phyloP scores from a whole-genome alignment of 2,888 invertebrate species.

The Phasia obesa region DNA sequence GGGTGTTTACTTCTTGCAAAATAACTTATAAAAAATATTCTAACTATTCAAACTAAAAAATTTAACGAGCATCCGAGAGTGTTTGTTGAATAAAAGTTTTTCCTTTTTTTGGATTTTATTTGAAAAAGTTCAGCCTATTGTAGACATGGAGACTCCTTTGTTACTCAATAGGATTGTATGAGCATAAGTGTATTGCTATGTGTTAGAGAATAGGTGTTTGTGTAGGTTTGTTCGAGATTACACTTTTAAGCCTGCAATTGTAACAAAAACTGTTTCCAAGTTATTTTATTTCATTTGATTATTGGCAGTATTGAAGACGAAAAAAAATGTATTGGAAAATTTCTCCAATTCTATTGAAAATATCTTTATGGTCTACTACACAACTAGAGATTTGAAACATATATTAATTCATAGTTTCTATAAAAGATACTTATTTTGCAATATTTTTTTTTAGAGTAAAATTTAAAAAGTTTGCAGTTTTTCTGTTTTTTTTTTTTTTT shows the following conservation, averaged over 20 bases:
- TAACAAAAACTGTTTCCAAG: neutral
- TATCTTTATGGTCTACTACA: too few relatives aligned
- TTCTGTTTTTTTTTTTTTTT: too few relatives aligned
- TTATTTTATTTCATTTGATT: too few relatives aligned
- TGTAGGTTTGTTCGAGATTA: neutral
- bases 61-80: constrained; percentile 34
- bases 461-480: too few relatives aligned
- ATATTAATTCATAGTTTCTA: too few relatives aligned
- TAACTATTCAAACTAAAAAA: neutral
- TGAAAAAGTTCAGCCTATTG: constrained; percentile 60
- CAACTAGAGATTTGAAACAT: too few relatives aligned
- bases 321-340: too few relatives aligned
- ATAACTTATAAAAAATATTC: constrained; percentile 41
- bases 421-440: too few relatives aligned
- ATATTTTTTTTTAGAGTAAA: too few relatives aligned
- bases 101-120: constrained; percentile 15
- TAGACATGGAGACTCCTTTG: constrained; percentile 60
- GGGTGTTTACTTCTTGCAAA: constrained; percentile 48
- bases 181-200: neutral
- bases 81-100: constrained; percentile 38
- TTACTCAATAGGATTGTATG: neutral
- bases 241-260: neutral
- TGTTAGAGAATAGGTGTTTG: neutral
- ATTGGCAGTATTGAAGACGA: too few relatives aligned
- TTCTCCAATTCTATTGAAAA: too few relatives aligned